Evolutionary conservation across 1,140 invertebrate genomes (phyloP).

Genomic region (Diuraphis noxia): DNA sequence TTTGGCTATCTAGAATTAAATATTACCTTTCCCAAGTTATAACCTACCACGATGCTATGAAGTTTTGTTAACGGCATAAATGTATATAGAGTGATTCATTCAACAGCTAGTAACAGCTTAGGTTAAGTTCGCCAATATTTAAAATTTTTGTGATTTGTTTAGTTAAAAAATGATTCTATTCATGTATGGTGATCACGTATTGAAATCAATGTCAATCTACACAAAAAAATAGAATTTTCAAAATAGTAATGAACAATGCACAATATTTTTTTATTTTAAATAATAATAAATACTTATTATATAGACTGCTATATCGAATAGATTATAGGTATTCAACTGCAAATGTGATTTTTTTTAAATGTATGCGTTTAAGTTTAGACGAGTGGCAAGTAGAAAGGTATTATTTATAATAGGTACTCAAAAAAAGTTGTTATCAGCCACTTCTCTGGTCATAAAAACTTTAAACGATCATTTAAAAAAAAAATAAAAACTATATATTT

Average conservation of each 20-base stretch:
- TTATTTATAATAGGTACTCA: too few relatives aligned
- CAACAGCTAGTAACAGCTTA: background rate
- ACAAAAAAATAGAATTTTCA: too few relatives aligned
- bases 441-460: background rate
- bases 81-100: background rate
- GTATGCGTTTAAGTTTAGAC: background rate
- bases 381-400: background rate
- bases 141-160: too few relatives aligned
- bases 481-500: background rate
- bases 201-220: too few relatives aligned
- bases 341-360: background rate
- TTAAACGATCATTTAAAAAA: background rate
- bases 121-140: rapidly evolving
- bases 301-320: too few relatives aligned
- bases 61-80: background rate
- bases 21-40: background rate
- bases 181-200: too few relatives aligned
- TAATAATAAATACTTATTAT: background rate
- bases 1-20: background rate
- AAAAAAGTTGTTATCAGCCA: background rate
- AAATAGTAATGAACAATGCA: background rate
- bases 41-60: background rate
- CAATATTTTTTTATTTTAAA: background rate
- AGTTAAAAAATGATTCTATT: too few relatives aligned
- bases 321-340: too few relatives aligned